A percentile compares a stretch with the other conserved stretches of the same genome.
Conservation (phyloP, 23 tunicate species). For the Phallusia fumigata region DNA sequence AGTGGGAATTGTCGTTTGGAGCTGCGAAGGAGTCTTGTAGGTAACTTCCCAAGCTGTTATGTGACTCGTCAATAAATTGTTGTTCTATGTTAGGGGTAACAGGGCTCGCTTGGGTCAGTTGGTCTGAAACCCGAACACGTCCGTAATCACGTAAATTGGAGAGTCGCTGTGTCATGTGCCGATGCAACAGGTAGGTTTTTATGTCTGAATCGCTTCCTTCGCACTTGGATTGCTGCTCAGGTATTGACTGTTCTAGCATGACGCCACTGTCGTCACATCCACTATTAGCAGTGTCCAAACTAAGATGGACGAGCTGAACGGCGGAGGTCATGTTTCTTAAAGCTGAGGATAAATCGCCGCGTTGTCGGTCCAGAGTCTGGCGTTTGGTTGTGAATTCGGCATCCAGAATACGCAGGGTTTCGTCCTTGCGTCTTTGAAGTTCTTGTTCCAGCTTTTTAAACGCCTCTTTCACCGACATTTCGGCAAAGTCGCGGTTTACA, state of each 20-base stretch:
- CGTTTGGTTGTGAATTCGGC: conserved; percentile 5
- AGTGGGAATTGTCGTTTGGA: conserved; percentile 41
- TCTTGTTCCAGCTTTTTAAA: conserved; percentile 28
- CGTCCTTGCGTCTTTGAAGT: conserved; percentile 7
- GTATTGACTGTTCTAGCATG: not conserved
- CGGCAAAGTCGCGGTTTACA: conserved; percentile 16
- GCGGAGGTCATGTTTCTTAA: conserved; percentile 27
- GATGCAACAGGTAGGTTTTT: not conserved
- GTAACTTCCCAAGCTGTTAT: not conserved
- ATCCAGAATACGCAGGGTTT: conserved; percentile 23
- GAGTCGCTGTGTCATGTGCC: not conserved
- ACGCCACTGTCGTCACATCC: conserved; percentile 12
- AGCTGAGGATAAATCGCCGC: not conserved
- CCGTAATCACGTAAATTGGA: not conserved
- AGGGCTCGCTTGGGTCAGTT: not conserved
- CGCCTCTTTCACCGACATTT: conserved; percentile 13
- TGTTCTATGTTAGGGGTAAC: not conserved
- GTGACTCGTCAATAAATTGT: not conserved
- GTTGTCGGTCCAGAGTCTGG: conserved; percentile 9
- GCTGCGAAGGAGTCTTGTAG: not conserved
- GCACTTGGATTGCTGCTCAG: not conserved
- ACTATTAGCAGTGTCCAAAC: conserved; percentile 1
- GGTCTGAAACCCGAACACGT: not conserved
- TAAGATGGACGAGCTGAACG: conserved; percentile 21
- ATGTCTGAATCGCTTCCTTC: not conserved